Percentiles rank a stretch among this genome's conserved stretches.
phyloP scores from a whole-genome alignment of 2,888 invertebrate genomes.

The Pemphredon lugubris region DNA sequence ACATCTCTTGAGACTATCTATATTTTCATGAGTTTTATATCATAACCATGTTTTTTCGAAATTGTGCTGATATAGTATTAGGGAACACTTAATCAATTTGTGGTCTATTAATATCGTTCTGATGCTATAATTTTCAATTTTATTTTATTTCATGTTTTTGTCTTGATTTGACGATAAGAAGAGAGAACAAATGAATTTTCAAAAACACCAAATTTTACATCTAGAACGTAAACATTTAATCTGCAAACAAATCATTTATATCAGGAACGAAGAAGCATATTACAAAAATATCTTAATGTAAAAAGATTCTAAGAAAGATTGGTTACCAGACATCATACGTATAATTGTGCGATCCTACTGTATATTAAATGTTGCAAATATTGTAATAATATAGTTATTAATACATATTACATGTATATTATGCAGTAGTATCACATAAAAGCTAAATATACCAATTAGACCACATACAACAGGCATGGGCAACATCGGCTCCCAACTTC shows the following conservation, averaged over 20 bases:
- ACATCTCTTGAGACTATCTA: slow-evolving; percentile 43
- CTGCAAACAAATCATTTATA: slow-evolving; percentile 3
- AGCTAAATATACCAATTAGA: slow-evolving; percentile 5
- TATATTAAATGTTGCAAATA: slow-evolving; percentile 38
- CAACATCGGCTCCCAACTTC: no score
- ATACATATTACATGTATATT: slow-evolving; percentile 18
- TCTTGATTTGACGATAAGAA: no score
- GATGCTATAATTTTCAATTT: no score
- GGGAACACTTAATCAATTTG: no score
- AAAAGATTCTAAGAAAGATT: slow-evolving; percentile 21
- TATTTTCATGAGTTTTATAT: slow-evolving; percentile 55
- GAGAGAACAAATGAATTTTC: background rate
- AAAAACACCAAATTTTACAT: slow-evolving; percentile 20
- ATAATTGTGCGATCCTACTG: slow-evolving; percentile 36
- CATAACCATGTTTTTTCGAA: slow-evolving; percentile 40
- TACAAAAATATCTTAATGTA: slow-evolving; percentile 23
- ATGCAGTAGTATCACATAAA: slow-evolving; percentile 29
- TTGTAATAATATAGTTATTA: slow-evolving; percentile 31
- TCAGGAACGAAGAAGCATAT: slow-evolving; percentile 23
- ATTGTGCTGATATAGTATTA: slow-evolving; percentile 23
- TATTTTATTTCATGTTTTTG: no score
- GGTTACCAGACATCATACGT: slow-evolving; percentile 12
- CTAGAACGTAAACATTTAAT: slow-evolving; percentile 2
- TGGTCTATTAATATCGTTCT: no score
- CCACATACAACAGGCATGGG: no score